These are phyloP conservation scores for Peromyscus aztecus DNA, from an alignment of 2,797 vertebrate genomes.

Conservation along the genomic window DNA sequence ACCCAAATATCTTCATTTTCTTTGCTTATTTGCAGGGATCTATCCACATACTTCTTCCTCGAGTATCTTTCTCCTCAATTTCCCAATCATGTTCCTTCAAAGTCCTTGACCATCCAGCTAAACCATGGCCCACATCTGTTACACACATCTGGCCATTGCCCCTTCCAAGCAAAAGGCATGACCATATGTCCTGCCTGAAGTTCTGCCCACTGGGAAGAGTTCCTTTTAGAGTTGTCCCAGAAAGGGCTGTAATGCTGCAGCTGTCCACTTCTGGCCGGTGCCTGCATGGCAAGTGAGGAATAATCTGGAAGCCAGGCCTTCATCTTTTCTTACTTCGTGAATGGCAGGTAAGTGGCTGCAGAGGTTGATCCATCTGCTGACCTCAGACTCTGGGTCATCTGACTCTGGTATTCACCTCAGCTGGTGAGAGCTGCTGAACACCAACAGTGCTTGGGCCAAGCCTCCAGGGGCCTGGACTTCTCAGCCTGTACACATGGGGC, in stretches of 20 bases:
- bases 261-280: neutral
- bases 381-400: neutral
- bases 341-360: neutral
- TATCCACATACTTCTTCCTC: too few species aligned
- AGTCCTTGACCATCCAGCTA: neutral
- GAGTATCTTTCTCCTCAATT: too few species aligned
- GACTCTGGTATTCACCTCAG: neutral
- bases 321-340: neutral
- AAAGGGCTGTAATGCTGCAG: neutral
- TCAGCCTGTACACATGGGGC: neutral
- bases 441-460: neutral
- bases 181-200: neutral
- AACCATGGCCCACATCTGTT: neutral
- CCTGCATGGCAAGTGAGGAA: neutral
- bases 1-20: neutral
- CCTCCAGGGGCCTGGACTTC: neutral
- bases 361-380: neutral
- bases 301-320: neutral
- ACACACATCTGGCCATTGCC: neutral
- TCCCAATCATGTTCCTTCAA: too few species aligned
- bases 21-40: too few species aligned
- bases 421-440: neutral
- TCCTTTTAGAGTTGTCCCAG: neutral
- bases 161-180: neutral
- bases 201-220: neutral